Percentiles rank a stretch among this genome's conserved stretches.
phyloP scores from a whole-genome alignment of 2,113 vertebrate species.

The Hippocampus comes region DNA sequence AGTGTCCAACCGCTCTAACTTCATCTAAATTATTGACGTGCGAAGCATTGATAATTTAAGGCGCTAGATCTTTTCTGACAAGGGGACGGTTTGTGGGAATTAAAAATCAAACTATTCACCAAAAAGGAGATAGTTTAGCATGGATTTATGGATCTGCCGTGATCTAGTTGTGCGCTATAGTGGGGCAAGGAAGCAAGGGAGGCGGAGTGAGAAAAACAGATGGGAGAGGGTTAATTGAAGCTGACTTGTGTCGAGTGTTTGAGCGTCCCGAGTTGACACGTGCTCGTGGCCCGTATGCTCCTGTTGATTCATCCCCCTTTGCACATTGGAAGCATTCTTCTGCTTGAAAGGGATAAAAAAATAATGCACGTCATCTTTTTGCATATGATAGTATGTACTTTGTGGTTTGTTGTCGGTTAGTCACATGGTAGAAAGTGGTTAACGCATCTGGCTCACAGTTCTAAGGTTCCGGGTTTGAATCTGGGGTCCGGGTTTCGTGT shows the following conservation, averaged over 20 bases:
- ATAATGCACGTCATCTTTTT: too few relatives aligned
- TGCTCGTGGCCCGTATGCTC: constrained; percentile 44
- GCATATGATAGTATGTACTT: too few relatives aligned
- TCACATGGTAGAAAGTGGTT: too few relatives aligned
- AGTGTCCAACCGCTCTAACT: constrained; percentile 31
- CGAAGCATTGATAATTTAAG: constrained; percentile 51
- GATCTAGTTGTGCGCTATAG: constrained; percentile 38
- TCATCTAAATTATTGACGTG: constrained; percentile 56
- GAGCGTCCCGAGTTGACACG: constrained; percentile 49
- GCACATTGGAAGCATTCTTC: background rate
- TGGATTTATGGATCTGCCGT: constrained; percentile 20
- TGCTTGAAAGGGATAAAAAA: background rate
- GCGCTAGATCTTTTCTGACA: constrained; percentile 36
- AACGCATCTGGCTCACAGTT: too few relatives aligned
- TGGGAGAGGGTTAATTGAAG: constrained; percentile 60
- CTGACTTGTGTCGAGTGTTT: constrained; percentile 60
- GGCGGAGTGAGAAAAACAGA: constrained; percentile 43
- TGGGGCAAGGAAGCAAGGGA: constrained; percentile 16
- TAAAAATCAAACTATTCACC: background rate
- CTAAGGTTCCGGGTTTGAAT: too few relatives aligned
- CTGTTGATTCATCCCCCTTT: constrained; percentile 26
- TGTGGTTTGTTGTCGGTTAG: too few relatives aligned
- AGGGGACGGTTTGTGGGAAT: constrained; percentile 17
- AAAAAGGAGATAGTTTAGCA: background rate
- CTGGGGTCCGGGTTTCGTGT: too few relatives aligned